phyloP scores from a whole-genome alignment of 2,888 invertebrate species.

The Clusia tigrina region DNA sequence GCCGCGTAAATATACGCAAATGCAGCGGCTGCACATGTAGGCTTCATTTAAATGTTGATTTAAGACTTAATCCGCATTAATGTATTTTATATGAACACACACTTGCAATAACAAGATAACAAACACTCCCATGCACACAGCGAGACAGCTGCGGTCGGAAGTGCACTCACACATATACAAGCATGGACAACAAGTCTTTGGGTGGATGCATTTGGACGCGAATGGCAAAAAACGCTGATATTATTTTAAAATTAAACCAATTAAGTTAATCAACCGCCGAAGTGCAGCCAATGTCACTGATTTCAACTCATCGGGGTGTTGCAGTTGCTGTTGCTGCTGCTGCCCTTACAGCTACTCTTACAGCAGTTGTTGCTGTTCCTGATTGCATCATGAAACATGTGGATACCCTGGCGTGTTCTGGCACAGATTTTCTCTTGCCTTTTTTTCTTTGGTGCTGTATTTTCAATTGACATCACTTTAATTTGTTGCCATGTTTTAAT shows the following conservation, averaged over 20 bases:
- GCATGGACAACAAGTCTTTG: not conserved
- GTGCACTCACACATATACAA: slow-evolving; percentile 2
- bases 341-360: not conserved
- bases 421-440: not conserved
- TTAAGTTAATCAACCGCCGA: slow-evolving; percentile 29
- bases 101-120: not conserved
- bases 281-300: slow-evolving; percentile 9
- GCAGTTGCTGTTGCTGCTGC: slow-evolving; percentile 7
- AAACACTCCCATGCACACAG: not conserved
- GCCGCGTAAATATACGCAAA: too few relatives aligned
- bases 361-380: not conserved
- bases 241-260: slow-evolving; percentile 31
- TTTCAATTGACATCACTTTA: slow-evolving; percentile 22
- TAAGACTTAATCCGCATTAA: slow-evolving; percentile 13
- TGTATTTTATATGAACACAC: slow-evolving; percentile 21
- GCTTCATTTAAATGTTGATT: slow-evolving; percentile 1
- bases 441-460: not conserved
- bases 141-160: too few relatives aligned
- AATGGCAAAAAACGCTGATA: slow-evolving; percentile 24
- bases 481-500: too few relatives aligned
- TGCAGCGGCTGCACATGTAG: too few relatives aligned
- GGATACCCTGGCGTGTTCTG: slow-evolving; percentile 15
- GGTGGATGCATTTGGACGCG: not conserved
- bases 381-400: slow-evolving; percentile 14
- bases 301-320: slow-evolving; percentile 6